Evolutionary conservation across 2,888 invertebrate species (phyloP), one percentile per base, ranked within the genome.

Genomic region (Drosophila greeni): DNA sequence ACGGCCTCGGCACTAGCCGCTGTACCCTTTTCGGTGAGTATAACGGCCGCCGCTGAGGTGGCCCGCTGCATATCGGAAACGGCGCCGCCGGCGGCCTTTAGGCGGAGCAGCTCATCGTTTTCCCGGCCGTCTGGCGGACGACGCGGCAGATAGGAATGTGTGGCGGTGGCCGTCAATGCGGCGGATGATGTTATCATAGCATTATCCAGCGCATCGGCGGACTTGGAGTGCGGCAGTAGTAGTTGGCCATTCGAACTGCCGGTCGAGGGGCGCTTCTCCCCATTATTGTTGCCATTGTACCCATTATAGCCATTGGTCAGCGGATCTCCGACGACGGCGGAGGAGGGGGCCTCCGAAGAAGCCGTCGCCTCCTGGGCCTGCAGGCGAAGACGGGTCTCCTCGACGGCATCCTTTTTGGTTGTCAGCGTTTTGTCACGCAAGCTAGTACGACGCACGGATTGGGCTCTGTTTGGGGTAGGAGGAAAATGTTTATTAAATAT

Each of bases 361-460:
- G 80, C 86, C 60, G 87, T 87, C 43, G 86, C 91, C 88, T 91
- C 91, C 86, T 92, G 91, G 58, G 91, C 92, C 87, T 93, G 92
- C 80, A 93, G 86, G 83, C 94, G 90, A 40, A 94, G 88, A 66
- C 95, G 90, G 23, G 97, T 97, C 88, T 98, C 98, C 86, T 98
- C 97, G 40, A 95, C 93, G 23, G 96, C 97, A 89, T 98, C 98
- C 76, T 97, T 95, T 88, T 97, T 95, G 37, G 97, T 96, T 56
- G 97, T 95, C 75, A 97, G 91, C 72, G 95, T 95, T 90, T 97
- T 97, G 89, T 98, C 98, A 20, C 98, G 91, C 67, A 98, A 92
- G 43, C 97, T 97, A 40, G 97, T 97, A 69, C 98, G 91, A 39
- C 98, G 92, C 42, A 98, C 96, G 48, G 97, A 97, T 85, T 97